Base-by-base conservation (phyloP, 2,113 vertebrate genomes). In the Gallinago media region DNA sequence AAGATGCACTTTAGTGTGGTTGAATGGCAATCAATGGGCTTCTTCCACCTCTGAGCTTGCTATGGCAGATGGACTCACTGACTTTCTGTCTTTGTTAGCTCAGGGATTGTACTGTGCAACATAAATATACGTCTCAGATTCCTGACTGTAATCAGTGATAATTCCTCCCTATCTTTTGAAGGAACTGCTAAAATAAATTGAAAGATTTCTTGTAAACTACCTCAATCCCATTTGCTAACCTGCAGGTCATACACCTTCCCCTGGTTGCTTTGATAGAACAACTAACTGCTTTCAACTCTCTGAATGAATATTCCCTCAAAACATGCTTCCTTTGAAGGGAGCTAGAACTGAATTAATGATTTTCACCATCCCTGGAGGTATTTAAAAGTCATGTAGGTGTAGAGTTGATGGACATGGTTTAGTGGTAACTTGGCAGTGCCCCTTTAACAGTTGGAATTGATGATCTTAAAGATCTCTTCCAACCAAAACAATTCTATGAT, bases 1-100 rank as follows among this genome's bases (percentile, higher is more conserved):
- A 54, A 74, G 9, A 38, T 11, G 8, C 11, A 14, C 6, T 32
- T 61, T 25, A 25, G 11, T 5, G 2, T 10, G 27, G 15, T 0
- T 85, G n/a, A 44, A 27, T 25, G 40, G 14, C n/a, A 81, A 9
- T 11, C 67, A 49, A 67, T 20, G 25, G 56, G 44, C 19, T 18
- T 38, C 66, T 22, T 74, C 23, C 27, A 56, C 4, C 29, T 68
- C 47, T 15, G 56, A 72, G 4, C 36, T 84, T 32, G 63, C 23
- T 55, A 15, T 11, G 15, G 36, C n/a, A 71, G 31, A 31, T 18
- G 16, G 16, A 23, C 22, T 67, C 9, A 18, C 25, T 31, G 70
- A 31, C 52, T 76, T 70, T 63, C n/a, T 84, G 59, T 32, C 18
- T 65, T 58, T 66, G 17, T 38, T 32, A 85, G 20, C 17, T 79